These are phyloP conservation scores for Cybosia mesomella DNA, from an alignment of 2,888 invertebrate genomes.

Conservation along the genomic window DNA sequence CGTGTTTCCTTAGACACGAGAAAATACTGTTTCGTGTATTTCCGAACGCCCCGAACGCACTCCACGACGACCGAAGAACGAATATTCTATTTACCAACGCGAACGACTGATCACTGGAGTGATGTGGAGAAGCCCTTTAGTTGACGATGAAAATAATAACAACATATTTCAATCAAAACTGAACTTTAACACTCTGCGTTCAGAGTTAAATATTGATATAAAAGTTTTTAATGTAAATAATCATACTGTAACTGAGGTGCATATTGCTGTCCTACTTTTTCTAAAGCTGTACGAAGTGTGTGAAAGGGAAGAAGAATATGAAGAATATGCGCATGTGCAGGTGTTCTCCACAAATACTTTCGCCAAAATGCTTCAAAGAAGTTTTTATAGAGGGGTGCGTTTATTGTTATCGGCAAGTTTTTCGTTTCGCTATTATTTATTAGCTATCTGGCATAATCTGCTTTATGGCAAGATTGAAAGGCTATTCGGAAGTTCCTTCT, in stretches of 20 bases:
- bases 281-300: conserved; percentile 42
- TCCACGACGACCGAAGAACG: conserved; percentile 62
- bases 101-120: conserved; percentile 58
- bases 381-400: conserved; percentile 67
- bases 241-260: conserved; percentile 60
- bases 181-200: conserved; percentile 39
- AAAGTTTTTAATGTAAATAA: conserved; percentile 57
- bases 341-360: conserved; percentile 56
- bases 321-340: conserved; percentile 70
- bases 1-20: conserved; percentile 55
- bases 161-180: conserved; percentile 54
- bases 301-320: conserved; percentile 55
- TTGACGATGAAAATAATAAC: conserved; percentile 69
- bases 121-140: conserved; percentile 63
- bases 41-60: conserved; percentile 52
- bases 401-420: conserved; percentile 70
- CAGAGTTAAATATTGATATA: conserved; percentile 53
- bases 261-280: conserved; percentile 66
- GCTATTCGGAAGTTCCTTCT: conserved; percentile 46
- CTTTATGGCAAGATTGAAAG: conserved; percentile 54
- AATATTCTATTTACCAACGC: conserved; percentile 64
- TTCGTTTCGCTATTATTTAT: conserved; percentile 59
- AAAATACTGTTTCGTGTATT: conserved; percentile 37
- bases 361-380: conserved; percentile 67
- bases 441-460: conserved; percentile 31